Conservation (phyloP, 1,140 invertebrate genomes). For the Polyergus mexicanus region DNA sequence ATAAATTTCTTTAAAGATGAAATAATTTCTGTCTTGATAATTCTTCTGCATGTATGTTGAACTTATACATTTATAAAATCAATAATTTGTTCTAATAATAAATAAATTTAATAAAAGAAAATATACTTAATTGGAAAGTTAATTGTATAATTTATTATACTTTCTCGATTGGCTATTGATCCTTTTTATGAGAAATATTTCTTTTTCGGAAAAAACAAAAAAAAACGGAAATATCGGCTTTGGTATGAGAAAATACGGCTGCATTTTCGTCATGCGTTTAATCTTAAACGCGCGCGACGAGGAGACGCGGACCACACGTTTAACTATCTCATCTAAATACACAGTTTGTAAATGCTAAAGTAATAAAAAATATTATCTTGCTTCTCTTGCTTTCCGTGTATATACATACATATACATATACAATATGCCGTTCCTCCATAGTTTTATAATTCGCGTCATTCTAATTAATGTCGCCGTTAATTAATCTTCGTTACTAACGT, state of each 20-base stretch:
- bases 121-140: neutral
- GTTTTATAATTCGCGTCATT: slow-evolving; percentile 34
- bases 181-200: neutral
- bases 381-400: slow-evolving; percentile 12
- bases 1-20: neutral
- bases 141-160: slow-evolving; percentile 24
- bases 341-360: slow-evolving; percentile 74
- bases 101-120: neutral
- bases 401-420: slow-evolving; percentile 6
- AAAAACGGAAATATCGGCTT: slow-evolving; percentile 67
- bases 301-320: slow-evolving; percentile 30
- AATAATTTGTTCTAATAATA: neutral
- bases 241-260: slow-evolving; percentile 67
- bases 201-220: slow-evolving; percentile 1
- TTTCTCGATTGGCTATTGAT: slow-evolving; percentile 24
- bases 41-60: neutral
- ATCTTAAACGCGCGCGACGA: slow-evolving; percentile 17
- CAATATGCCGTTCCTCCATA: slow-evolving; percentile 30
- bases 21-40: slow-evolving; percentile 2
- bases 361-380: slow-evolving; percentile 78
- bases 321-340: slow-evolving; percentile 66
- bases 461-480: slow-evolving; percentile 32
- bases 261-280: neutral
- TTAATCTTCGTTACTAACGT: slow-evolving; percentile 37
- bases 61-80: neutral